Evolutionary conservation across 2,888 invertebrate genomes (phyloP).

Genomic region (Watsonalla cultraria): DNA sequence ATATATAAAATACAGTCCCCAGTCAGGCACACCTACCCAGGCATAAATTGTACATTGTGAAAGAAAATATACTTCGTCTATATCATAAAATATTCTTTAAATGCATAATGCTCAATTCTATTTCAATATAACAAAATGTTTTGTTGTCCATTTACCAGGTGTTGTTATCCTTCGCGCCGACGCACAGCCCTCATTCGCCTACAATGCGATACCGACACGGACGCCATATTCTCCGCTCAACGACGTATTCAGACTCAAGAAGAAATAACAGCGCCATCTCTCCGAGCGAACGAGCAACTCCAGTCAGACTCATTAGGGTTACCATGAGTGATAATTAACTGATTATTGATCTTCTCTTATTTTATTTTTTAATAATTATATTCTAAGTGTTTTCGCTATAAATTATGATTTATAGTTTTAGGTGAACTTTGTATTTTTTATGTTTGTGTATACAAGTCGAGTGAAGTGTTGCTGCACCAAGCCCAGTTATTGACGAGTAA

Average conservation of each 20-base stretch:
- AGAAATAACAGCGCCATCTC: constrained; percentile 44
- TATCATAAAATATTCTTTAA: too few species aligned
- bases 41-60: too few species aligned
- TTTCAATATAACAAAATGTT: constrained; percentile 3
- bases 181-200: constrained; percentile 79
- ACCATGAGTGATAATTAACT: background rate
- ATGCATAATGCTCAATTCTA: too few species aligned
- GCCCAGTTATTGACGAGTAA: too few species aligned
- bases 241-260: constrained; percentile 66
- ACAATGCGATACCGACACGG: constrained; percentile 66
- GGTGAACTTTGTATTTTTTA: background rate
- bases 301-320: constrained; percentile 5
- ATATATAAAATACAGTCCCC: too few species aligned
- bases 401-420: constrained; percentile 1
- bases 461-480: too few species aligned
- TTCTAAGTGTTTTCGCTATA: background rate
- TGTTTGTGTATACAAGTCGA: too few species aligned
- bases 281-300: constrained; percentile 17
- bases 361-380: background rate
- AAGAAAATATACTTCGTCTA: too few species aligned
- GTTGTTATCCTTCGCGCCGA: constrained; percentile 91
- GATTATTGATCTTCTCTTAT: background rate
- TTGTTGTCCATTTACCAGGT: constrained; percentile 54
- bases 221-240: constrained; percentile 72
- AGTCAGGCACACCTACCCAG: too few species aligned